Evolutionary conservation across 1,140 invertebrate genomes (phyloP).

Genomic region (Neotoxoptera formosana): DNA sequence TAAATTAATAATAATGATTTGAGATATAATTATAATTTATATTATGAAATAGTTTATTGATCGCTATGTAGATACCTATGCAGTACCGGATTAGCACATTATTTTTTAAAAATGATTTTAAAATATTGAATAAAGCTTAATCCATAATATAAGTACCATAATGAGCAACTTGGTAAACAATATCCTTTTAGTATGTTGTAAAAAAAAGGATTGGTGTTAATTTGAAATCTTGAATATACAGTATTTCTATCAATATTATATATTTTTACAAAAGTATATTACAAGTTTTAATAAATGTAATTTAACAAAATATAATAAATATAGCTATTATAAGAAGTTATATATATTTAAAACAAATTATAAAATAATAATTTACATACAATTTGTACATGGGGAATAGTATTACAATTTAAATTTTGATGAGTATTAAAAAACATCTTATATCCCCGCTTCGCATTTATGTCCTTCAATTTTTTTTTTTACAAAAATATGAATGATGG

Average conservation of each 20-base stretch:
- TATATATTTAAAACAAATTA: not conserved
- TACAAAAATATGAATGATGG: not conserved
- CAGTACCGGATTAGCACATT: too few relatives aligned
- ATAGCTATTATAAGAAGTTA: not conserved
- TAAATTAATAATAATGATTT: too few relatives aligned
- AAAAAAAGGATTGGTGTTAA: not conserved
- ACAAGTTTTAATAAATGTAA: not conserved
- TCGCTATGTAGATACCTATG: too few relatives aligned
- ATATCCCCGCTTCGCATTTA: not conserved
- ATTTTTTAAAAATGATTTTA: too few relatives aligned
- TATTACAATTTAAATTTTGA: not conserved
- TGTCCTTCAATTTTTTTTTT: not conserved
- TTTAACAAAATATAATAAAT: not conserved
- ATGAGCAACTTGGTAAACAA: not conserved
- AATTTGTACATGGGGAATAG: not conserved
- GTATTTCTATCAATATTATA: too few relatives aligned
- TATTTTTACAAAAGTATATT: not conserved
- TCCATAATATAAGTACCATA: too few relatives aligned
- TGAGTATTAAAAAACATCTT: not conserved
- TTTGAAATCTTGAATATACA: not conserved
- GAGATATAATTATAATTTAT: too few relatives aligned
- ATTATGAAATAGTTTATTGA: too few relatives aligned
- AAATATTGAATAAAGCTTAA: too few relatives aligned
- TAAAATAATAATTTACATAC: not conserved
- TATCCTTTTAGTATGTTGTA: not conserved